Evolutionary conservation across 2,113 vertebrate genomes (phyloP).

Genomic region (Hippoglossus stenolepis): DNA sequence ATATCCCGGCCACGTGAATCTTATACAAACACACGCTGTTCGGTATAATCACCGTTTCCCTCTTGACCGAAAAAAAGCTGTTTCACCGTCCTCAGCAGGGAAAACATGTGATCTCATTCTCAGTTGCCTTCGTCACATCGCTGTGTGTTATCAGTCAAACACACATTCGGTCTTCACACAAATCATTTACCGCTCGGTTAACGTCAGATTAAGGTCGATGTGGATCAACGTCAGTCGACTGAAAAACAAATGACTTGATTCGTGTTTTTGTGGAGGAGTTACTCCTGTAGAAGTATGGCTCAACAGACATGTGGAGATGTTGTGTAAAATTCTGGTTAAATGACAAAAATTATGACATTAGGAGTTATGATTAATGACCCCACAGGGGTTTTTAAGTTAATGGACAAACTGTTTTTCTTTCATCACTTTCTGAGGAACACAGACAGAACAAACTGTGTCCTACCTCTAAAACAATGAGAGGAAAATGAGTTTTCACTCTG

Average conservation of each 20-base stretch:
- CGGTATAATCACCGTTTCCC: too few species aligned
- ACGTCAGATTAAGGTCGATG: neutral
- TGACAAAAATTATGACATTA: neutral
- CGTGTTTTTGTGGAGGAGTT: too few species aligned
- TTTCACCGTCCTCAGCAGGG: too few species aligned
- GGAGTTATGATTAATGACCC: neutral
- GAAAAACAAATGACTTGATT: too few species aligned
- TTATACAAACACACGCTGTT: too few species aligned
- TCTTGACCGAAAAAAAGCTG: too few species aligned
- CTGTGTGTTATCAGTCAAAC: too few species aligned
- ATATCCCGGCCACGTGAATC: too few species aligned
- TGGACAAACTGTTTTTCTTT: neutral
- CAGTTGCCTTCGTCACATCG: too few species aligned
- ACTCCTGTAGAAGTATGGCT: neutral
- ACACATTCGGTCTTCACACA: neutral
- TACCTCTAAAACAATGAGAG: conserved; percentile 22
- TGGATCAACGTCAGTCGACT: neutral
- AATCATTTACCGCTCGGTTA: neutral
- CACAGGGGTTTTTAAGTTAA: too few species aligned
- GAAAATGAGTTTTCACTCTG: conserved; percentile 25
- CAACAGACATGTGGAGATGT: neutral
- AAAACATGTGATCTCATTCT: too few species aligned
- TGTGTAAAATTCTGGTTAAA: too few species aligned
- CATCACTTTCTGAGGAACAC: neutral
- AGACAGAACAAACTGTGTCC: neutral